Conservation (phyloP, 2,888 invertebrate species). For the Coenonympha arcania region DNA sequence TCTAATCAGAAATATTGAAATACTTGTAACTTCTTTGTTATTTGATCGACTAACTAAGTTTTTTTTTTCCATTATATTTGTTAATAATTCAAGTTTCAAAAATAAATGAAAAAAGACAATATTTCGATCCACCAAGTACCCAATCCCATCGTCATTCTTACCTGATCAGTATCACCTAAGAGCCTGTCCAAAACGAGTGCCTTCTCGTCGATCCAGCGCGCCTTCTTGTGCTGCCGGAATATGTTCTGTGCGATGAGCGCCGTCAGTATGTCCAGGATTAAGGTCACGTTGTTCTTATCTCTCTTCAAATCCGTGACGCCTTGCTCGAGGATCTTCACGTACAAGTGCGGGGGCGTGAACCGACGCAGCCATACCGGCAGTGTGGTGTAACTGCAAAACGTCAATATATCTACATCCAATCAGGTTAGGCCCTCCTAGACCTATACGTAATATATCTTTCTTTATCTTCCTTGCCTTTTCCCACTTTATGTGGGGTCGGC, state of each 20-base stretch:
- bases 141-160: slow-evolving; percentile 33
- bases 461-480: too few relatives aligned
- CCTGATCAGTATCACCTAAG: slow-evolving; percentile 40
- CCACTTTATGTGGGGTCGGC: too few relatives aligned
- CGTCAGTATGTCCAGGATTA: slow-evolving; percentile 69
- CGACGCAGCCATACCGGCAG: slow-evolving; percentile 71
- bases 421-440: too few relatives aligned
- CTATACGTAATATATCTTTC: too few relatives aligned
- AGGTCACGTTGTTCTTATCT: slow-evolving; percentile 33
- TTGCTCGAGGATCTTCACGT: slow-evolving; percentile 51
- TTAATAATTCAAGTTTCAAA: too few relatives aligned
- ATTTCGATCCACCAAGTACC: background rate
- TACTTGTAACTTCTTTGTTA: too few relatives aligned
- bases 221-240: slow-evolving; percentile 62
- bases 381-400: slow-evolving; percentile 44
- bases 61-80: too few relatives aligned
- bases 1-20: too few relatives aligned
- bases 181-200: slow-evolving; percentile 74
- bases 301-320: slow-evolving; percentile 60
- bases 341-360: slow-evolving; percentile 72
- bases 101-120: background rate
- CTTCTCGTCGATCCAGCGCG: slow-evolving; percentile 75
- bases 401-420: too few relatives aligned
- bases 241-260: slow-evolving; percentile 64
- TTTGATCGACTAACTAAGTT: too few relatives aligned